Evolutionary conservation across 2,797 vertebrate species (phyloP).

Genomic region (Podarcis lilfordi): DNA sequence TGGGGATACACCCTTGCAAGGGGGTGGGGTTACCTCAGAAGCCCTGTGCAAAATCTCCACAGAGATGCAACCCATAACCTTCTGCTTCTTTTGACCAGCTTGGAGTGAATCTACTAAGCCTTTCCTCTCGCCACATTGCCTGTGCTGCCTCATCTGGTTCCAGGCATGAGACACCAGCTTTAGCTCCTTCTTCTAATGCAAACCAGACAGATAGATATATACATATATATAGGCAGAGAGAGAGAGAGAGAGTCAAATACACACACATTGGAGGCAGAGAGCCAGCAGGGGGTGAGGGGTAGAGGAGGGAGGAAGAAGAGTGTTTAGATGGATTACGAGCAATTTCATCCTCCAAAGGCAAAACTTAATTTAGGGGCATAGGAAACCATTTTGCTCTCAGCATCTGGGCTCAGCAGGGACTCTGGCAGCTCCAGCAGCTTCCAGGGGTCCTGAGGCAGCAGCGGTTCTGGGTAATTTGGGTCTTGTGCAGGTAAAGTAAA

Average conservation of each 20-base stretch:
- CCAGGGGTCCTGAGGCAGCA: neutral
- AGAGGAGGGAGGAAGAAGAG: neutral
- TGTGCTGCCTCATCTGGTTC: slow-evolving; percentile 23
- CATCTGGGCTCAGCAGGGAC: slow-evolving; percentile 16
- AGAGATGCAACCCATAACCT: too few relatives aligned
- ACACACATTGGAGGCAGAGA: slow-evolving; percentile 25
- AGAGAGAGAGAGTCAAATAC: neutral
- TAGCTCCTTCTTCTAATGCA: slow-evolving; percentile 15
- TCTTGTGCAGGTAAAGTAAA: slow-evolving; percentile 11
- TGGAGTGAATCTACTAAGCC: neutral
- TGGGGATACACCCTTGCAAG: too few relatives aligned
- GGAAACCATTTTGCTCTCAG: slow-evolving; percentile 11
- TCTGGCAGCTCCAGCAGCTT: neutral
- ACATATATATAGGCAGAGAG: too few relatives aligned
- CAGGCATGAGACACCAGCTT: neutral
- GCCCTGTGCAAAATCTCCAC: neutral
- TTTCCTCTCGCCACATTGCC: neutral
- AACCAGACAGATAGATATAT: neutral
- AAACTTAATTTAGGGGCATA: slow-evolving; percentile 31
- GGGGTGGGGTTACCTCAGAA: neutral
- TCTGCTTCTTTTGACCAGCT: neutral
- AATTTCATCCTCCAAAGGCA: slow-evolving; percentile 40
- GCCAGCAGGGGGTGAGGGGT: neutral
- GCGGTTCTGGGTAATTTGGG: slow-evolving; percentile 15
- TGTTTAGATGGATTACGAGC: slow-evolving; percentile 39